Percentiles rank a stretch among this genome's conserved stretches.
Conservation (phyloP, 2,888 invertebrate species). For the Empis stercorea region DNA sequence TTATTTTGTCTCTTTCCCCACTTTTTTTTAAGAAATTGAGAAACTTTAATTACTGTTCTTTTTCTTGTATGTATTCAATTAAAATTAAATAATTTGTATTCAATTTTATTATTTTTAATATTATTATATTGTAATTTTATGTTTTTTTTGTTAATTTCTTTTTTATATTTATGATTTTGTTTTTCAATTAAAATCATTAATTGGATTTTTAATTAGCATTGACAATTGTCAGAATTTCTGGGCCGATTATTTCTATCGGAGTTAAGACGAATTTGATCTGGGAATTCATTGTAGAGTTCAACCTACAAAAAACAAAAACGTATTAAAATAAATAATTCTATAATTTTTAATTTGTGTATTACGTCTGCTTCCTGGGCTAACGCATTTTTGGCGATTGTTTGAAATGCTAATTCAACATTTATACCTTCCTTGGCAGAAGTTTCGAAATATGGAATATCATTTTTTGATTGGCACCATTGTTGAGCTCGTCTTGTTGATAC, state of each 20-base stretch:
- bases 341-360: not conserved
- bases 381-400: slow-evolving; percentile 96
- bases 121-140: not conserved
- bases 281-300: slow-evolving; percentile 94
- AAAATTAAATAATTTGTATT: not conserved
- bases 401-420: slow-evolving; percentile 98
- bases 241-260: slow-evolving; percentile 59
- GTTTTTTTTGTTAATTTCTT: not conserved
- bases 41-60: no score
- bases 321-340: not conserved
- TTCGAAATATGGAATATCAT: slow-evolving; percentile 98
- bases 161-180: not conserved
- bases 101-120: not conserved
- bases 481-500: slow-evolving; percentile 83
- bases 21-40: no score
- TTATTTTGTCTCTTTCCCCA: no score
- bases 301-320: slow-evolving; percentile 38
- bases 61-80: not conserved
- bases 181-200: not conserved
- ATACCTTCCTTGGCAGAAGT: slow-evolving; percentile 98
- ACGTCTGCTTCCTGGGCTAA: slow-evolving; percentile 83
- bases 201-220: slow-evolving; percentile 47
- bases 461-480: slow-evolving; percentile 98
- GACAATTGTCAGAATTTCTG: slow-evolving; percentile 60
- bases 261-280: slow-evolving; percentile 85